Conservation (phyloP, 2,113 vertebrate genomes). For the Phaethornis superciliosus region DNA sequence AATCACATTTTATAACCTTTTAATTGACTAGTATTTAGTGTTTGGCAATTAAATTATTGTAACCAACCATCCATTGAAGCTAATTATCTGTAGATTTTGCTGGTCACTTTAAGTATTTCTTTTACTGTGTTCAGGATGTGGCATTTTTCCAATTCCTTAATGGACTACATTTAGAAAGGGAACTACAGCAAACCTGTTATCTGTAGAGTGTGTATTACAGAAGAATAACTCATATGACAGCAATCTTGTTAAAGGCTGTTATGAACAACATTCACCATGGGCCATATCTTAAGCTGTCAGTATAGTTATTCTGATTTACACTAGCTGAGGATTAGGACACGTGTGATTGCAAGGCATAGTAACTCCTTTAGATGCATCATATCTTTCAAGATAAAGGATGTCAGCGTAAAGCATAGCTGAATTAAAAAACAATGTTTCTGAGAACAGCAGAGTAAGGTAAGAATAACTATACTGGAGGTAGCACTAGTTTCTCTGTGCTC, state of each 20-base stretch:
- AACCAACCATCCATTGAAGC: background rate
- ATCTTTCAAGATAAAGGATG: conserved; percentile 15
- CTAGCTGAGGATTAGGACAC: background rate
- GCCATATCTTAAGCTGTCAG: conserved; percentile 2
- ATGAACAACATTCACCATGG: background rate
- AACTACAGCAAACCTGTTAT: background rate
- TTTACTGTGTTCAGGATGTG: background rate
- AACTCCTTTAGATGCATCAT: background rate
- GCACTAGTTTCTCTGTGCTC: background rate
- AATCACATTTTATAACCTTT: conserved; percentile 22
- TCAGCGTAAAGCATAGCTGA: background rate
- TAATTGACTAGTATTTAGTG: conserved; percentile 18
- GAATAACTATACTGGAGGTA: background rate
- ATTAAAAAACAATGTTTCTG: background rate
- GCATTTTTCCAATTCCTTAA: conserved; percentile 21
- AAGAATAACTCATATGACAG: conserved; percentile 17
- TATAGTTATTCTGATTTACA: conserved; percentile 14
- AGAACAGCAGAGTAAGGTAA: background rate
- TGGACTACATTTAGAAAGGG: background rate
- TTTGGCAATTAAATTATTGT: conserved; percentile 1
- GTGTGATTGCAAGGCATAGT: background rate
- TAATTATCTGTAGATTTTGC: background rate
- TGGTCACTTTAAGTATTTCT: conserved; percentile 11
- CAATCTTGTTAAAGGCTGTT: background rate
- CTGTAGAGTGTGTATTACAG: background rate